Evolutionary conservation across 2,888 invertebrate species (phyloP), one percentile per base, ranked within the genome.

Genomic region (Seira musarum): DNA sequence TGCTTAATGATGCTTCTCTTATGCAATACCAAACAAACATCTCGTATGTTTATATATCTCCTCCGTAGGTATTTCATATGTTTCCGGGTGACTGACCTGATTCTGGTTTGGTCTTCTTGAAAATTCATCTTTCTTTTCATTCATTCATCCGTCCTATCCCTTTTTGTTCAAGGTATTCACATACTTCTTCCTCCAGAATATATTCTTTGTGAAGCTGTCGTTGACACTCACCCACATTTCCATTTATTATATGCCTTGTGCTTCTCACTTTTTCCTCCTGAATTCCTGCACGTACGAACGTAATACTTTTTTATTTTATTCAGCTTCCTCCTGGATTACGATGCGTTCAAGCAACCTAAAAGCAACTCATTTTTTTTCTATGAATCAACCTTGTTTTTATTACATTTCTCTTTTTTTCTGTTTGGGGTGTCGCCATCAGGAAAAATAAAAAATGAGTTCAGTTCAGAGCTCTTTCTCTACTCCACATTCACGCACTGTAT

Each of bases 161-260:
- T 49, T 49, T 49, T 49, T 49, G 13, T 15, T n/a, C n/a, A 13
- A 13, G 49, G 49, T 3, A 49, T 49, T 49, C 15, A 49, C 30
- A 30, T 30, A 30, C 30, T 30, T 5, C 8, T 2, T 30, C 2
- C 8, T 30, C 30, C 2, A 30, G 8, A 30, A 30, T 30, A 30
- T 30, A n/a, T 30, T 30, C 8, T 30, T 30, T 30, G 30, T 30
- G 8, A 30, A 13, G 49, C 17, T 49, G 49, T 49, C 49, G 49
- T 49, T 49, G 49, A 49, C 49, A 49, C 49, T 49, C 49, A 49
- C 49, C 49, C 49, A 49, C 49, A 49, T 49, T 49, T 49, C 49
- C 49, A 49, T 49, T 49, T 49, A 49, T 49, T 49, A 49, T 49
- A 8, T 30, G 13, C 49, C 49, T 49, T 49, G 3, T 15, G 17